Base-by-base conservation (phyloP, 2,113 vertebrate species). In the Scophthalmus maximus region DNA sequence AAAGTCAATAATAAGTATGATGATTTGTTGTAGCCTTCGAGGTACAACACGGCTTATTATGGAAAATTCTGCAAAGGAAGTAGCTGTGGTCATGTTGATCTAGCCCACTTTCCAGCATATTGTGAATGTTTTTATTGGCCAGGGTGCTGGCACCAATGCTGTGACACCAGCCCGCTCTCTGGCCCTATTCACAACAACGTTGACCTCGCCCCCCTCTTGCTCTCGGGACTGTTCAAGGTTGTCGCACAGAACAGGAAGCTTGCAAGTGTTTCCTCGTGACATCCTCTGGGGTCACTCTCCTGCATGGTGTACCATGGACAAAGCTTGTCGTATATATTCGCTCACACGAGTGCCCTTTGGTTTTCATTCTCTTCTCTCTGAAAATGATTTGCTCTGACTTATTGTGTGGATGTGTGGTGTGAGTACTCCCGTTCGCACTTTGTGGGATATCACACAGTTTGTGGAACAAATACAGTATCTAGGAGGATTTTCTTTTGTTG, bases 181-280 rank as follows among this genome's bases (percentile, higher is more conserved):
- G 11, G 34, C 34, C 34, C 9, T 11, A 6, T 5, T 42, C 40
- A 42, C 40, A 42, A 30, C 69, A 63, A n/a, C 51, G 22, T 57
- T 2, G 42, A 82, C 73, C 81, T 76, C 53, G 46, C 22, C 68
- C 62, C 72, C 56, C 70, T 22, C 70, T 29, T 0, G 46, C 59
- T 65, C 64, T 69, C 44, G 49, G 71, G 30, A 36, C 67, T 30
- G 64, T 74, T 87, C 75, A 88, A 79, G 84, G 83, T 87, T 68
- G 71, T 81, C 65, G 27, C 81, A 61, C 82, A 85, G 79, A 83
- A 22, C 84, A 76, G 86, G 87, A 88, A 88, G 46, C 27, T 15
- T 52, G 68, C 62, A 23, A 78, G 64, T 62, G 75, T 78, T 89
- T 89, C 85, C 83, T 78, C 46, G 12, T 65, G 71, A 84, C 76